Conservation (phyloP, 2,113 vertebrate genomes). For the Sylvilagus bachmani region DNA sequence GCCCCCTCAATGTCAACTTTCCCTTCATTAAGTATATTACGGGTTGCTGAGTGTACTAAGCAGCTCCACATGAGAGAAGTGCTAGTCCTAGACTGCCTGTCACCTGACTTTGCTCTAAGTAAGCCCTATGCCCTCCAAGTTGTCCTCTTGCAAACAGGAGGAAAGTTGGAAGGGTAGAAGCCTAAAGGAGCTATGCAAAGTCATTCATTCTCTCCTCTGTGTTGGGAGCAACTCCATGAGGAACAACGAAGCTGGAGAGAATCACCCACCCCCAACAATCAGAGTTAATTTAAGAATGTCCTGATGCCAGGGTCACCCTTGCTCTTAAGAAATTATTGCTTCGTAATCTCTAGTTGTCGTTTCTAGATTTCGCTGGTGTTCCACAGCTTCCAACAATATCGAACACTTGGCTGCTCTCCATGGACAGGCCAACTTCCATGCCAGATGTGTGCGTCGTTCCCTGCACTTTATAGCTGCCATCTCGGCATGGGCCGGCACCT, state of each 20-base stretch:
- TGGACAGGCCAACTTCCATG: conserved; percentile 59
- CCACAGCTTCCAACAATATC: conserved; percentile 57
- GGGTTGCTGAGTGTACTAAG: background rate
- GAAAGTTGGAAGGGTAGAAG: background rate
- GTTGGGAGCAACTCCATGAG: background rate
- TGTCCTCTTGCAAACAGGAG: background rate
- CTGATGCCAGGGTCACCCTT: conserved; percentile 61
- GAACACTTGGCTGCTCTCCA: conserved; percentile 47
- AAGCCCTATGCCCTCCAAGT: background rate
- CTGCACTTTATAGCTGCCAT: conserved; percentile 60
- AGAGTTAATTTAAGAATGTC: conserved; percentile 48
- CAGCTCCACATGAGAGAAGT: background rate
- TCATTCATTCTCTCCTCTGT: conserved; percentile 22
- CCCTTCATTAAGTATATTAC: background rate
- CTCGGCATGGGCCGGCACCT: conserved; percentile 13
- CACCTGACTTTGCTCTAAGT: background rate
- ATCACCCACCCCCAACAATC: background rate
- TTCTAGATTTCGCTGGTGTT: conserved; percentile 73
- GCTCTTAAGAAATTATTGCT: conserved; percentile 62
- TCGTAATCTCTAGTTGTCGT: conserved; percentile 74
- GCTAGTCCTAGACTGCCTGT: background rate
- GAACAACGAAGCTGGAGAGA: conserved; percentile 11
- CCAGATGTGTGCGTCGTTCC: conserved; percentile 66
- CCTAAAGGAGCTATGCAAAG: background rate
- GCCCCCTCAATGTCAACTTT: background rate